phyloP scores from a whole-genome alignment of 2,113 vertebrate genomes.

The Antigone vipio region DNA sequence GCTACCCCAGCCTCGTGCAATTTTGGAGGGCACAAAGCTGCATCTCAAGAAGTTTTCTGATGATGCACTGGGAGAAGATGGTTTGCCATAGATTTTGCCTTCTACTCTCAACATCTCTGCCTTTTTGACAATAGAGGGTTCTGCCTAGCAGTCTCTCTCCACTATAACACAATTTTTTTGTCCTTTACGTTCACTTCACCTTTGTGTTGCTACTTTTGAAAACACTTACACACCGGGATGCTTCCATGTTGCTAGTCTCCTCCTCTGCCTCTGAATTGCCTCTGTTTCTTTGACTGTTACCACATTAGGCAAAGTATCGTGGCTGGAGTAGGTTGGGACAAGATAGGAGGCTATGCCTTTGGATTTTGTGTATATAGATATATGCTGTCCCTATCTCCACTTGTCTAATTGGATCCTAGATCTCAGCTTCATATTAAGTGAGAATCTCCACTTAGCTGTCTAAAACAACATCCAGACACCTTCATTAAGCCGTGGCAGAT shows the following conservation, averaged over 20 bases:
- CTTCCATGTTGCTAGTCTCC: neutral
- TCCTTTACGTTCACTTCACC: neutral
- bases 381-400: neutral
- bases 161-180: accelerated
- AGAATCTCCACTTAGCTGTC: neutral
- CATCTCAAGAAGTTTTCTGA: neutral
- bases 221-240: no score
- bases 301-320: accelerated
- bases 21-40: neutral
- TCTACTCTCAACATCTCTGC: neutral
- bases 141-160: neutral
- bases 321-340: neutral
- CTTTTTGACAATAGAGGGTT: neutral
- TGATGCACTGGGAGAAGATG: neutral
- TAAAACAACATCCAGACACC: neutral
- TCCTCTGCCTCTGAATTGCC: neutral
- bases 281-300: neutral
- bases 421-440: neutral
- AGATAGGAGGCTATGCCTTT: neutral
- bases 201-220: neutral
- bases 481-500: neutral
- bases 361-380: neutral
- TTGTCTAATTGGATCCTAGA: neutral
- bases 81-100: neutral
- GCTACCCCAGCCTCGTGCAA: accelerated